These are phyloP conservation scores for Meda fulgida DNA, from an alignment of 2,797 vertebrate species.

Conservation along the genomic window DNA sequence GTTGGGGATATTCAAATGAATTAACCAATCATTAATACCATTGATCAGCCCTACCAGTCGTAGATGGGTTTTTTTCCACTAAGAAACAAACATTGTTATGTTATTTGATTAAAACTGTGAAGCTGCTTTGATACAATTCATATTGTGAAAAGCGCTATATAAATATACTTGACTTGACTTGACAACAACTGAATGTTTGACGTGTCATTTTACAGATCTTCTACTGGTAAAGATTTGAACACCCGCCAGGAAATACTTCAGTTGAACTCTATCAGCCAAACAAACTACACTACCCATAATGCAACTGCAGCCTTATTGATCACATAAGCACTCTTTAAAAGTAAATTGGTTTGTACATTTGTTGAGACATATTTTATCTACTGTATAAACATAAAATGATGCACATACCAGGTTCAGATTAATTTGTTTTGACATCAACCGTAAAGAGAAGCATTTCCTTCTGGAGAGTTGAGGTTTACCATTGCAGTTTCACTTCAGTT, in stretches of 20 bases:
- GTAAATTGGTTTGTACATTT: background rate
- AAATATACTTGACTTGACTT: too few species aligned
- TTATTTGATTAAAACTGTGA: too few species aligned
- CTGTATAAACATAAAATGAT: background rate
- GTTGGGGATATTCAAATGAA: too few species aligned
- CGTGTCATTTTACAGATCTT: background rate
- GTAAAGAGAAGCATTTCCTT: background rate
- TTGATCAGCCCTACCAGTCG: too few species aligned
- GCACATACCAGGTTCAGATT: background rate
- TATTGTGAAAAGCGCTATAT: too few species aligned
- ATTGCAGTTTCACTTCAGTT: background rate
- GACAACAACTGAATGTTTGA: background rate
- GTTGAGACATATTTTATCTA: background rate
- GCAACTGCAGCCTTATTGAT: background rate
- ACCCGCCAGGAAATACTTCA: too few species aligned
- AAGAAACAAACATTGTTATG: too few species aligned
- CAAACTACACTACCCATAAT: conserved; percentile 5
- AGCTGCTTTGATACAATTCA: too few species aligned
- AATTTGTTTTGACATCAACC: background rate
- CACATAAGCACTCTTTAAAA: background rate
- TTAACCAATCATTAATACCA: too few species aligned
- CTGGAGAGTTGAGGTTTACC: background rate
- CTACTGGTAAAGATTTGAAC: background rate
- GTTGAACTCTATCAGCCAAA: too few species aligned
- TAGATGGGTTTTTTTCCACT: too few species aligned